phyloP scores from a whole-genome alignment of 30 jellyfish, hydroid and myxozoan genomes.

The Aurelia sp. region DNA sequence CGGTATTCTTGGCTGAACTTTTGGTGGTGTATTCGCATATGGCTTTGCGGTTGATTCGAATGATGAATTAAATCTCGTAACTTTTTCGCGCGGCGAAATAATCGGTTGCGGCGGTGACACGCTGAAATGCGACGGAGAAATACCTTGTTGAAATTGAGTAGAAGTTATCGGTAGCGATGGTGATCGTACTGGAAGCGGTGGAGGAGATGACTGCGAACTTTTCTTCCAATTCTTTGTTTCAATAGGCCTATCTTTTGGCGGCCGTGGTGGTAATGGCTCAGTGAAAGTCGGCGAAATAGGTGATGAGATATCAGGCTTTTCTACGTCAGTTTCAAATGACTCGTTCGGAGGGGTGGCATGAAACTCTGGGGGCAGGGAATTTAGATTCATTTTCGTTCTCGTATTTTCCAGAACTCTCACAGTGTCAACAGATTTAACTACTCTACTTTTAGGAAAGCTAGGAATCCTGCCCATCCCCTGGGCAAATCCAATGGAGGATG shows the following conservation, averaged over 20 bases:
- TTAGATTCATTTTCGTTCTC: slow-evolving; percentile 37
- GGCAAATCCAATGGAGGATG: slow-evolving; percentile 6
- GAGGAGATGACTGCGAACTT: slow-evolving; percentile 21
- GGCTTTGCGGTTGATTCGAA: not conserved
- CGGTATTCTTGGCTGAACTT: slow-evolving; percentile 60
- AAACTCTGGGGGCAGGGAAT: slow-evolving; percentile 66
- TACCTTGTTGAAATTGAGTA: not conserved
- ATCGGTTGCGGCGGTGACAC: slow-evolving; percentile 15
- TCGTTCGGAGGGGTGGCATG: slow-evolving; percentile 7
- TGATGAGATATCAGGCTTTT: not conserved
- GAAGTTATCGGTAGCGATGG: slow-evolving; percentile 23
- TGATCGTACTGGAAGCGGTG: slow-evolving; percentile 64
- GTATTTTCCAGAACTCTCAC: slow-evolving; percentile 39
- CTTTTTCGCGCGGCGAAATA: slow-evolving; percentile 6
- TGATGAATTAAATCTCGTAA: not conserved
- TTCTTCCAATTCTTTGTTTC: slow-evolving; percentile 7
- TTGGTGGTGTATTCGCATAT: slow-evolving; percentile 64
- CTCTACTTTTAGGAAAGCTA: slow-evolving; percentile 59
- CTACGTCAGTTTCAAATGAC: slow-evolving; percentile 12
- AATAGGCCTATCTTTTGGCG: slow-evolving; percentile 35
- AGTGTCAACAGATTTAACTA: slow-evolving; percentile 27
- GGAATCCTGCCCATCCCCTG: slow-evolving; percentile 49
- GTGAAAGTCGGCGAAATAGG: slow-evolving; percentile 32
- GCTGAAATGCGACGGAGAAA: not conserved
- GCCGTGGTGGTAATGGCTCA: slow-evolving; percentile 44